phyloP scores from a whole-genome alignment of 2,797 vertebrate species.

The Melanogrammus aeglefinus region DNA sequence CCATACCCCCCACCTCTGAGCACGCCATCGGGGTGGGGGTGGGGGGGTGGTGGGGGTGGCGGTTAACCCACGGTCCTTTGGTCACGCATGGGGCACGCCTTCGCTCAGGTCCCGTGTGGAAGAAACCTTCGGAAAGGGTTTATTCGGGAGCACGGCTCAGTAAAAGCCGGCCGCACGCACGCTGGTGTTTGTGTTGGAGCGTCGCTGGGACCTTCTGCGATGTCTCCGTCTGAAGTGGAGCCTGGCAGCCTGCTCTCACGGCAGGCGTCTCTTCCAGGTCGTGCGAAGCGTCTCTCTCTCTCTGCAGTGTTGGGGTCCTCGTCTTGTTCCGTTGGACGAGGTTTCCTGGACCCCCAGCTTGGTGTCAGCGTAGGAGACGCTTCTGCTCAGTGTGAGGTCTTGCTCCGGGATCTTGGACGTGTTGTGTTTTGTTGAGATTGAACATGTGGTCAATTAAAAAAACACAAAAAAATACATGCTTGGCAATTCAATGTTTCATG shows the following conservation, averaged over 20 bases:
- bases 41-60: no score
- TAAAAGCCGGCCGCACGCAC: conserved; percentile 40
- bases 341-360: conserved; percentile 66
- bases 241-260: neutral
- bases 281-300: conserved; percentile 66
- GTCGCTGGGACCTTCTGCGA: conserved; percentile 35
- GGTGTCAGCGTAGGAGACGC: conserved; percentile 40
- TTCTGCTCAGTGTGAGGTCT: neutral
- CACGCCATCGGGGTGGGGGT: conserved; percentile 19
- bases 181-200: conserved; percentile 64
- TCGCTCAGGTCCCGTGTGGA: neutral
- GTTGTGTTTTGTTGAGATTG: no score
- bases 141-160: conserved; percentile 10
- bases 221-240: conserved; percentile 64
- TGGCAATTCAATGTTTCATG: no score
- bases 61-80: conserved; percentile 35
- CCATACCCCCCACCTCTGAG: conserved; percentile 30
- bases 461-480: no score
- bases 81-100: conserved; percentile 2
- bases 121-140: neutral
- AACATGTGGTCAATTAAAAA: neutral
- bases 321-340: conserved; percentile 43
- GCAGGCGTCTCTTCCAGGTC: conserved; percentile 54
- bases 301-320: conserved; percentile 43
- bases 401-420: no score